Conservation (phyloP, 2,113 vertebrate species). For the Catagonus wagneri region DNA sequence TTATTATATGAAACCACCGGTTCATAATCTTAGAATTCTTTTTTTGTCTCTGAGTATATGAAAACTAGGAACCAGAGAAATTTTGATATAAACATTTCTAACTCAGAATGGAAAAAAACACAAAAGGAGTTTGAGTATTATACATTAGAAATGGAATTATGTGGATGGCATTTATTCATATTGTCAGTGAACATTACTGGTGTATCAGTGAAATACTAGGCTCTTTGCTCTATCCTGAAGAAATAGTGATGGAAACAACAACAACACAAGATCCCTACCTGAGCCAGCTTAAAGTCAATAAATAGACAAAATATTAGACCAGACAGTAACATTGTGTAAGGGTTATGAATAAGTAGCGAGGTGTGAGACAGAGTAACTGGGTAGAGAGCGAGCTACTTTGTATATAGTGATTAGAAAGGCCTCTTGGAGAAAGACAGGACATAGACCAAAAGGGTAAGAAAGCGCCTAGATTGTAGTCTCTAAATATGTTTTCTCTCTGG, state of each 20-base stretch:
- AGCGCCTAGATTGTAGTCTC: background rate
- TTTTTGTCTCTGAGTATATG: background rate
- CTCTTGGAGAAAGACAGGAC: conserved; percentile 15
- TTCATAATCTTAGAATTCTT: conserved; percentile 46
- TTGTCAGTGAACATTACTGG: conserved; percentile 7
- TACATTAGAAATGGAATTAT: conserved; percentile 35
- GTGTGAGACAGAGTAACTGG: background rate
- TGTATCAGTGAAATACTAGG: background rate
- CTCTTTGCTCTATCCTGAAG: background rate
- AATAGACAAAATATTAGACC: conserved; percentile 32
- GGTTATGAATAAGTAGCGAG: conserved; percentile 22
- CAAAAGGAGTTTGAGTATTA: background rate
- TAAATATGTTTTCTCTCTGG: conserved; percentile 50
- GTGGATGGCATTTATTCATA: conserved; percentile 5
- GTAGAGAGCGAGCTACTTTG: conserved; percentile 11
- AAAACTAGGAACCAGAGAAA: conserved; percentile 40
- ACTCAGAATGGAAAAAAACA: conserved; percentile 31
- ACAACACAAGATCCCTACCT: background rate
- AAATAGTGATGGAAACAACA: background rate
- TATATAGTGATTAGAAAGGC: background rate
- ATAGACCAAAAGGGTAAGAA: background rate
- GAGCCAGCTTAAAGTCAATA: background rate
- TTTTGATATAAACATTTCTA: conserved; percentile 47
- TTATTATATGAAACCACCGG: conserved; percentile 48
- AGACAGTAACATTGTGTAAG: background rate